Base-by-base conservation (phyloP, 2,888 invertebrate species). In the Calameuta pallipes region DNA sequence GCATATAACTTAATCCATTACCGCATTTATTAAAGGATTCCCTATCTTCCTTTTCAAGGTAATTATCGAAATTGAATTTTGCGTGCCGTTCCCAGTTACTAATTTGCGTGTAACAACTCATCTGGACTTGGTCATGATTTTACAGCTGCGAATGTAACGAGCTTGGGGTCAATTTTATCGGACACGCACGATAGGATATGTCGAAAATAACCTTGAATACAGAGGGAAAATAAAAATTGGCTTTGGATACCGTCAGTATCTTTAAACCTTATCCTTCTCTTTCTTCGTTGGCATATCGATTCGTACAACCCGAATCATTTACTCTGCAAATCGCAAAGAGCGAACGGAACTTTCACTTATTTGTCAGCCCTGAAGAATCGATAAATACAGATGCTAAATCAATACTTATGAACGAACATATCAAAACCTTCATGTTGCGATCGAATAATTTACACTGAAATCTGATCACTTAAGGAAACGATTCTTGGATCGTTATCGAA, bases 391-490 rank as follows among this genome's bases (percentile, higher is more conserved):
- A 73, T 76, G 73, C 79, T 76, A 78, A 78, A 56, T 80, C 78
- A 80, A 79, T 74, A 74, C 79, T 75, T 75, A 71, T 56, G 77
- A 79, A 82, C 78, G 79, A 75, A 80, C 69, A 80, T 82, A 83
- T 79, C 77, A 82, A 82, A 82, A 80, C 71, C 69, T 23, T 77
- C 73, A 11, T 34, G 34, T 35, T 23, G 12, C 31, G 71, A 71
- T 71, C 56, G 56, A 23, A 23, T 56, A 23, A 23, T 56, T 23
- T 56, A 56, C 56, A 56, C 56, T 56, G 56, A 56, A 56, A 56
- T 69, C 31, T 70, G 75, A 75, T 75, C 75, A 71, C 74, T 56
- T 68, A 78, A 73, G 75, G 68, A 69, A 71, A 76, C 30, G 73
- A n/a, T 13, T 73, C 69, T 74, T 77, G 15, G 69, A 74, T 74